Evolutionary conservation across 2,888 invertebrate species (phyloP).

Genomic region (Drosophila vallismaia): DNA sequence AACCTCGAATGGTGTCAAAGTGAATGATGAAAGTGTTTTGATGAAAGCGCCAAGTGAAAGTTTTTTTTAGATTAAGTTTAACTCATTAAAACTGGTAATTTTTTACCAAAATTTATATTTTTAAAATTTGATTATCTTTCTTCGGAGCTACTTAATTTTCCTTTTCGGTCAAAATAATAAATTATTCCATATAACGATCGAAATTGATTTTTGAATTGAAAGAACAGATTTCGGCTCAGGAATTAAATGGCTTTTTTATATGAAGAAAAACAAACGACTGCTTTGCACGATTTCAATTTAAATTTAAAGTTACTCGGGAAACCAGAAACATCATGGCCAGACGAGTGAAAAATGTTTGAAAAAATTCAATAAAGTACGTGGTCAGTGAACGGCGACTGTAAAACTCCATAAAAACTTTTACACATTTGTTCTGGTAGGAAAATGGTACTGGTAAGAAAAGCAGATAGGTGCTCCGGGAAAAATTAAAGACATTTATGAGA

Average conservation of each 20-base stretch:
- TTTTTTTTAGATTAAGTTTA: neutral
- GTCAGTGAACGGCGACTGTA: neutral
- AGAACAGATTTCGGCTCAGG: no score
- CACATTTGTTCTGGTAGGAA: neutral
- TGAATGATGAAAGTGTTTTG: neutral
- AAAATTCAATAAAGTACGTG: slow-evolving; percentile 33
- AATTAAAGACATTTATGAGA: neutral
- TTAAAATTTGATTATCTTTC: no score
- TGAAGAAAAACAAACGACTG: no score
- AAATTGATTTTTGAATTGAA: no score
- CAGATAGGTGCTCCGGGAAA: slow-evolving; percentile 1
- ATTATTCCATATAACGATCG: no score
- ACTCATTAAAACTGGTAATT: no score
- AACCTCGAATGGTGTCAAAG: slow-evolving; percentile 4
- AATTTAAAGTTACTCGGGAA: neutral
- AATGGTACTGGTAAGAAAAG: neutral
- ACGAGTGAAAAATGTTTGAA: slow-evolving; percentile 8
- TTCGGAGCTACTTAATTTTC: no score
- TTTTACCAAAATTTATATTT: no score
- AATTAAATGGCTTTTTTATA: no score
- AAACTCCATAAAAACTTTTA: slow-evolving; percentile 19
- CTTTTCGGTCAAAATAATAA: no score
- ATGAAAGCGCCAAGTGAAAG: neutral
- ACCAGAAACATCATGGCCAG: neutral
- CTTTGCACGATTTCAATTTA: neutral